Conservation (phyloP, 2,888 invertebrate species). For the Netelia virgata region DNA sequence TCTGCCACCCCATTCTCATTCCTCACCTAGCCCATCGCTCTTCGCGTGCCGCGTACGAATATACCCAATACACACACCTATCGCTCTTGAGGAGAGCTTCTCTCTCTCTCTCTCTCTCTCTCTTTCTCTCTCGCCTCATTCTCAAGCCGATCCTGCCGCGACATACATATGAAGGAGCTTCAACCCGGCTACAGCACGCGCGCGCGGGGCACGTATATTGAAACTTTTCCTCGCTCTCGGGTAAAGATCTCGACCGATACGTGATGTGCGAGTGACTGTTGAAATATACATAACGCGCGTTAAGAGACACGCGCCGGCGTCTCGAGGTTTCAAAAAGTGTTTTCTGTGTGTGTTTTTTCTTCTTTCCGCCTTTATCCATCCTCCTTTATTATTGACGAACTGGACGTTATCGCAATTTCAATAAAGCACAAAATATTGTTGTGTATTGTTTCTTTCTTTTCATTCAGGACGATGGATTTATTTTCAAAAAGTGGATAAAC, state of each 20-base stretch:
- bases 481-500: too few species aligned
- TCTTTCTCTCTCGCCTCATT: not conserved
- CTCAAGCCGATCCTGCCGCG: slow-evolving; percentile 31
- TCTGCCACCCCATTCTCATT: slow-evolving; percentile 53
- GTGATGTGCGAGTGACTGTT: slow-evolving; percentile 19
- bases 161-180: slow-evolving; percentile 24
- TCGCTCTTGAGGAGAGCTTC: slow-evolving; percentile 52
- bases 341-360: too few species aligned
- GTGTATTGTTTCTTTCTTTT: too few species aligned
- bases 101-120: slow-evolving; percentile 64
- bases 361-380: too few species aligned
- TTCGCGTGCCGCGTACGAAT: slow-evolving; percentile 54
- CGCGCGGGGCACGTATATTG: slow-evolving; percentile 46
- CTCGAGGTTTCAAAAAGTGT: too few species aligned
- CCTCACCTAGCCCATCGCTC: slow-evolving; percentile 54
- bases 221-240: slow-evolving; percentile 50
- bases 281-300: not conserved
- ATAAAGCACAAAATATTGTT: too few species aligned
- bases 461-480: too few species aligned
- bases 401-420: too few species aligned
- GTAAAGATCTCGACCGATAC: slow-evolving; percentile 37
- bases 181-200: slow-evolving; percentile 23
- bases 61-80: slow-evolving; percentile 31
- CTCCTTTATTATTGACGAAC: too few species aligned
- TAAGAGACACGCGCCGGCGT: too few species aligned